A percentile compares a stretch with the other conserved stretches of the same genome.
Conservation (phyloP, 2,888 invertebrate genomes). For the Cryptosula pallasiana region DNA sequence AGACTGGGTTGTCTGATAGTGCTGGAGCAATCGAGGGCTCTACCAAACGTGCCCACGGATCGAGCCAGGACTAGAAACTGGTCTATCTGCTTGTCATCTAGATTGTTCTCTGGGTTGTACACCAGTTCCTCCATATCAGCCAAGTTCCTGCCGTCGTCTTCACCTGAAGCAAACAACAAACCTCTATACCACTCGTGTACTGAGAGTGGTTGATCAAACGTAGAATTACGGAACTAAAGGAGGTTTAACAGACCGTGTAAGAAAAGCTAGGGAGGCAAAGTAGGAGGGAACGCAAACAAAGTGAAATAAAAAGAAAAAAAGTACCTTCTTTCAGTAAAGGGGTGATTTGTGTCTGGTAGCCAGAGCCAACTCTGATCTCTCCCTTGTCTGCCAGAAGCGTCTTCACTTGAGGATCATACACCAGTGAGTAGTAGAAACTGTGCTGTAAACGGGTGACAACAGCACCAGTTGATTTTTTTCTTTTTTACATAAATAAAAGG, state of each 20-base stretch:
- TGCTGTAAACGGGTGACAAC: no score
- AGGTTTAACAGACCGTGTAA: no score
- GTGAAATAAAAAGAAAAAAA: slow-evolving; percentile 26
- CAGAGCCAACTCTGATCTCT: slow-evolving; percentile 82
- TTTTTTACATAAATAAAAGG: no score
- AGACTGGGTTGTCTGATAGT: slow-evolving; percentile 96
- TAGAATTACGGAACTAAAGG: no score
- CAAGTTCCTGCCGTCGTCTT: slow-evolving; percentile 65
- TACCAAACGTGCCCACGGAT: slow-evolving; percentile 96
- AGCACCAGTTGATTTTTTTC: no score
- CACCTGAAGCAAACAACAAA: slow-evolving; percentile 54
- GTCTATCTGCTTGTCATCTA: slow-evolving; percentile 94
- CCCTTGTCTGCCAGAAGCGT: slow-evolving; percentile 96
- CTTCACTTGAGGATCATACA: slow-evolving; percentile 98
- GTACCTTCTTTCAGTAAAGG: slow-evolving; percentile 72
- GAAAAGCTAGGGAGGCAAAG: no score
- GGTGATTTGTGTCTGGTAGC: slow-evolving; percentile 88
- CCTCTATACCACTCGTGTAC: no score
- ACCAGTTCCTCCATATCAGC: slow-evolving; percentile 82
- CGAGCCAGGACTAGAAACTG: slow-evolving; percentile 83
- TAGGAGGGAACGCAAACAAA: not conserved
- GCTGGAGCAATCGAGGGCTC: slow-evolving; percentile 96
- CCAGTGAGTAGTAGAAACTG: slow-evolving; percentile 98
- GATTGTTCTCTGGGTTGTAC: slow-evolving; percentile 87
- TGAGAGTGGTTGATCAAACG: no score